Evolutionary conservation across 92 coral and sea anemone species (phyloP), one percentile per base, ranked within the genome.

Genomic region (Montipora capitata): DNA sequence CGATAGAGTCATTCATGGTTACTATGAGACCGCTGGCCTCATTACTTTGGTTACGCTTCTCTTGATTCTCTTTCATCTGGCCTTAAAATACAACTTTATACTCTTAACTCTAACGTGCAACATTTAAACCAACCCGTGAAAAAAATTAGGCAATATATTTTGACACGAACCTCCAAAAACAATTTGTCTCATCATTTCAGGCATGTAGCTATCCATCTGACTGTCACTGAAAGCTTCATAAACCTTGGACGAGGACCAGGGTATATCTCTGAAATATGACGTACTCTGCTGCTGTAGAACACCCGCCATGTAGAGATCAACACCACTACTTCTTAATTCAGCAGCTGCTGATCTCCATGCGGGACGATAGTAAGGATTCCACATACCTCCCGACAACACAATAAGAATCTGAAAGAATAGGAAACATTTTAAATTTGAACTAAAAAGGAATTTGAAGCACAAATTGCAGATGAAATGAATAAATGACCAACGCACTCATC

Each of bases 381-480:
- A 95, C 64, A 79, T 27, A 35, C 96, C 93, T 20, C 93, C 92
- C 5, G 94, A 89, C 20, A 92, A 27, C 51, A 95, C 74, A 62
- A 95, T 91, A 27, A 95, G 96, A 52, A 91, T 61, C 98, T 95
- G 65, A 44, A 17, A 64, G 9, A 6, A 42, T 5, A 13, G 4
- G 2, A 4, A 14, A 8, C 51, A 45, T 45, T 45, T 45, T 8
- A 45, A 5, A 5, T 45, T 45, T 27, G 35, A 27, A 27, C 35
- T 27, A 27, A 27, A 27, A 27, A 27, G 35, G 35, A 27, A 27
- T 27, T 27, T 27, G 35, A 27, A 27, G 35, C 35, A 27, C 35
- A 27, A 27, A 27, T 27, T 27, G 35, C 35, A 27, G 35, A 27
- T 27, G 35, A 27, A 27, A 27, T 27, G 35, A 27, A 27, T 27